Conservation (phyloP, 30 jellyfish, hydroid and myxozoan genomes). For the Aurelia aurita region DNA sequence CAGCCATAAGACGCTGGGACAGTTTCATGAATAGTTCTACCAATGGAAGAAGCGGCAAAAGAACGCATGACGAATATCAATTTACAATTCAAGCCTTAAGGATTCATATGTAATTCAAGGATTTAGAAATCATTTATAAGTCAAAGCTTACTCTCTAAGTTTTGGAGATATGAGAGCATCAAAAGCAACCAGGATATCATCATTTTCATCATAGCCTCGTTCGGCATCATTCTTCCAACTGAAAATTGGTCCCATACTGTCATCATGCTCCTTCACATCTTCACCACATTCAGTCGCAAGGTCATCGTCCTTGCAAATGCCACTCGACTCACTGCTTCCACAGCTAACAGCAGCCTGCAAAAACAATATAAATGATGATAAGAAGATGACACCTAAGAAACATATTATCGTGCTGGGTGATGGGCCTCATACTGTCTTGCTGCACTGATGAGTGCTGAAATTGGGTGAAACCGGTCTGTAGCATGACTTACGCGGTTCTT, state of each 20-base stretch:
- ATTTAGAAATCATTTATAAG: background rate
- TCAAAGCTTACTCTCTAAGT: conserved; percentile 76
- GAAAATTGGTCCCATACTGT: conserved; percentile 71
- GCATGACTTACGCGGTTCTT: no score
- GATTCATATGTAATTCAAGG: no score
- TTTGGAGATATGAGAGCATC: conserved; percentile 89
- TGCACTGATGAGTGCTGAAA: no score
- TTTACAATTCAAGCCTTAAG: no score
- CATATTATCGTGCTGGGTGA: no score
- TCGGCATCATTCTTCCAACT: conserved; percentile 87
- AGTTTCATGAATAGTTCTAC: no score
- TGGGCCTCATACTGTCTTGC: no score
- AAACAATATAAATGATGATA: background rate
- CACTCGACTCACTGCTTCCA: conserved; percentile 94
- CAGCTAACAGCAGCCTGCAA: conserved; percentile 18
- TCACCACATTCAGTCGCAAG: conserved; percentile 97
- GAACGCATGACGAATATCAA: no score
- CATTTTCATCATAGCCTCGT: conserved; percentile 74
- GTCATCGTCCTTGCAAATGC: conserved; percentile 94
- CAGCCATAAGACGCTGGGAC: no score
- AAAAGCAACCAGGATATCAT: conserved; percentile 90
- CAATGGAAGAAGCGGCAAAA: no score
- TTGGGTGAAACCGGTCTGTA: no score
- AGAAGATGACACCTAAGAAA: background rate
- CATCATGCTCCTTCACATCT: conserved; percentile 79